A percentile compares a stretch with the other conserved stretches of the same genome.
phyloP scores from a whole-genome alignment of 2,797 vertebrate species.

The Cetoscarus ocellatus region DNA sequence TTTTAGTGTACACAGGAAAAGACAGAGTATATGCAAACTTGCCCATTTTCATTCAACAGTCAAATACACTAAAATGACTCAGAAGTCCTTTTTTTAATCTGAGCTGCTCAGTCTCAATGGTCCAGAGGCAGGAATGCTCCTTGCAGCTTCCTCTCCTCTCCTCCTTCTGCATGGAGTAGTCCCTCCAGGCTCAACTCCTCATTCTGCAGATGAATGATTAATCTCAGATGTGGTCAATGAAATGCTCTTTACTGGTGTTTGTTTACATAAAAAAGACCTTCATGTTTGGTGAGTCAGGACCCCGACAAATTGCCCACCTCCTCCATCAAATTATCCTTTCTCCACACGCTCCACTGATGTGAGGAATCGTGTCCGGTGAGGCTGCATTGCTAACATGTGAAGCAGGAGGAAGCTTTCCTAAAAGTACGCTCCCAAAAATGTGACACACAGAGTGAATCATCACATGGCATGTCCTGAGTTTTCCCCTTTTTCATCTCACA shows the following conservation, averaged over 20 bases:
- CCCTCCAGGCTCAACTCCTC: slow-evolving; percentile 38
- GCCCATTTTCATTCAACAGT: slow-evolving; percentile 14
- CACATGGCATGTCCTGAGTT: slow-evolving; percentile 59
- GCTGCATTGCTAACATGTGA: slow-evolving; percentile 22
- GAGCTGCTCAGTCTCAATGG: slow-evolving; percentile 14
- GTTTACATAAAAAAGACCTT: slow-evolving; percentile 67
- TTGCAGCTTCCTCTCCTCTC: slow-evolving; percentile 42
- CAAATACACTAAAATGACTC: slow-evolving; percentile 38
- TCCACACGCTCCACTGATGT: slow-evolving; percentile 40
- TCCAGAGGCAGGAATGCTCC: slow-evolving; percentile 43
- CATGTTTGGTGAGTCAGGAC: slow-evolving; percentile 73
- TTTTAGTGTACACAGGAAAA: slow-evolving; percentile 3
- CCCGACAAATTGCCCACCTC: slow-evolving; percentile 62
- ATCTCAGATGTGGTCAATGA: slow-evolving; percentile 71
- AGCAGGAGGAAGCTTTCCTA: slow-evolving; percentile 42
- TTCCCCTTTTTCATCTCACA: slow-evolving; percentile 22
- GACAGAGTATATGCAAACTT: background rate
- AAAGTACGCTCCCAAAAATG: slow-evolving; percentile 46
- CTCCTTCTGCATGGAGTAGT: slow-evolving; percentile 40
- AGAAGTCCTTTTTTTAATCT: slow-evolving; percentile 15
- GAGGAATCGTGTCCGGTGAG: slow-evolving; percentile 58
- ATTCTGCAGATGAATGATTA: slow-evolving; percentile 67
- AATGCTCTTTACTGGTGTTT: slow-evolving; percentile 65
- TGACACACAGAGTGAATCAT: slow-evolving; percentile 67
- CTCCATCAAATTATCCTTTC: slow-evolving; percentile 56